These are phyloP conservation scores for Pempheris klunzingeri DNA, from an alignment of 2,797 vertebrate species.

Conservation along the genomic window DNA sequence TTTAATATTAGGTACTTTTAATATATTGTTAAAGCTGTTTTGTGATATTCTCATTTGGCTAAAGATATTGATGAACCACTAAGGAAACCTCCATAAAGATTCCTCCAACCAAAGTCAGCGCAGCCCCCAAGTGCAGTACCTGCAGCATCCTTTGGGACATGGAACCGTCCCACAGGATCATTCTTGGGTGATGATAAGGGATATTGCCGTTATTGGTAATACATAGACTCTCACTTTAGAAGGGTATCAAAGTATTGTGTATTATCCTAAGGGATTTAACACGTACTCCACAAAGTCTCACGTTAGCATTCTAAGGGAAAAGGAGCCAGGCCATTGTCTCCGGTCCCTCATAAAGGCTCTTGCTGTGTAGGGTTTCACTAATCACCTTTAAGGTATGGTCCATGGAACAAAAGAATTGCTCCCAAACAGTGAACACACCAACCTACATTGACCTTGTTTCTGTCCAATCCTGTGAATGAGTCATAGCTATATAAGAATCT, in stretches of 20 bases:
- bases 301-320: too few species aligned
- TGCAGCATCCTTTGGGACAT: constrained; percentile 11
- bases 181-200: constrained; percentile 47
- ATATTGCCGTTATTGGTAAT: constrained; percentile 37
- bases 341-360: constrained; percentile 45
- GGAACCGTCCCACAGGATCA: constrained; percentile 44
- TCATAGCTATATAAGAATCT: constrained; percentile 66
- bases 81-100: not conserved
- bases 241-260: constrained; percentile 59
- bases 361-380: constrained; percentile 75
- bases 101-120: not conserved
- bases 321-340: constrained; percentile 62
- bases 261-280: constrained; percentile 42
- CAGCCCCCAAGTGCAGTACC: constrained; percentile 1
- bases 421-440: constrained; percentile 56
- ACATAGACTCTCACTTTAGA: constrained; percentile 40
- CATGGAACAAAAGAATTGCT: constrained; percentile 65
- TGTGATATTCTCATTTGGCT: not conserved
- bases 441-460: constrained; percentile 74
- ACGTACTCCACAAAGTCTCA: too few species aligned
- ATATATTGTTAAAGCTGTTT: not conserved
- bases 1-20: too few species aligned
- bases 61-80: not conserved
- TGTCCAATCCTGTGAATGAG: constrained; percentile 60
- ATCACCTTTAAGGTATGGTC: constrained; percentile 55